phyloP scores from a whole-genome alignment of 2,888 invertebrate species.

The Nephrocerus scutellatus region DNA sequence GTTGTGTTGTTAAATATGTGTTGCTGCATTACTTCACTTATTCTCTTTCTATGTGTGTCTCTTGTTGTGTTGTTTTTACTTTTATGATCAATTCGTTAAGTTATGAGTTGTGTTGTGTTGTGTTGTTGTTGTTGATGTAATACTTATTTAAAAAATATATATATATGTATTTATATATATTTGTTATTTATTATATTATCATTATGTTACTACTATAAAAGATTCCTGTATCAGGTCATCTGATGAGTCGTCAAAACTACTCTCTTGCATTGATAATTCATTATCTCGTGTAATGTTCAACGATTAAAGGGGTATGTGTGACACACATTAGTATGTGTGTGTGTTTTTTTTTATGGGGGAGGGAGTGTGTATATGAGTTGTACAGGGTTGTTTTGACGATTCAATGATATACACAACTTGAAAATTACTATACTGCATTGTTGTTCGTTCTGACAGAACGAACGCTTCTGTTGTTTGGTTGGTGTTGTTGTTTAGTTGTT shows the following conservation, averaged over 20 bases:
- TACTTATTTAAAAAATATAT: slow-evolving; percentile 21
- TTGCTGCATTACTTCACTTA: slow-evolving; percentile 2
- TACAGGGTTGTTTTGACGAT: slow-evolving; percentile 10
- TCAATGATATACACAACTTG: slow-evolving; percentile 15
- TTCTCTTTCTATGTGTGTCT: slow-evolving; percentile 9
- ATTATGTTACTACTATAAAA: slow-evolving; percentile 16
- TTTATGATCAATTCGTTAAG: no score
- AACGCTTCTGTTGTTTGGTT: slow-evolving; percentile 8
- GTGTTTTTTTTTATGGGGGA: slow-evolving; percentile 10
- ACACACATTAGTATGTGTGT: not conserved
- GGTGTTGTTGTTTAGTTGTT: slow-evolving; percentile 16
- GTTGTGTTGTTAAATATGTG: slow-evolving; percentile 7
- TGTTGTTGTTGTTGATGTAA: slow-evolving; percentile 20
- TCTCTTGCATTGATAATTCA: no score
- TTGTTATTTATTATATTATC: slow-evolving; percentile 17
- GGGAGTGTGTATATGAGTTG: slow-evolving; percentile 4
- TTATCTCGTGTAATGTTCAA: not conserved
- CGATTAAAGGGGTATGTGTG: slow-evolving; percentile 1
- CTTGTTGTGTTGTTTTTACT: slow-evolving; percentile 18
- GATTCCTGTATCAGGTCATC: slow-evolving; percentile 20
- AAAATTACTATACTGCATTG: slow-evolving; percentile 20
- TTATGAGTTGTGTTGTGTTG: no score
- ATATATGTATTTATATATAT: slow-evolving; percentile 22
- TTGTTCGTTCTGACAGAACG: not conserved
- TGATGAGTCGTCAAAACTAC: slow-evolving; percentile 9